Evolutionary conservation across 2,888 invertebrate species (phyloP), one percentile per base, ranked within the genome.

Genomic region (Ferdinandea cuprea): DNA sequence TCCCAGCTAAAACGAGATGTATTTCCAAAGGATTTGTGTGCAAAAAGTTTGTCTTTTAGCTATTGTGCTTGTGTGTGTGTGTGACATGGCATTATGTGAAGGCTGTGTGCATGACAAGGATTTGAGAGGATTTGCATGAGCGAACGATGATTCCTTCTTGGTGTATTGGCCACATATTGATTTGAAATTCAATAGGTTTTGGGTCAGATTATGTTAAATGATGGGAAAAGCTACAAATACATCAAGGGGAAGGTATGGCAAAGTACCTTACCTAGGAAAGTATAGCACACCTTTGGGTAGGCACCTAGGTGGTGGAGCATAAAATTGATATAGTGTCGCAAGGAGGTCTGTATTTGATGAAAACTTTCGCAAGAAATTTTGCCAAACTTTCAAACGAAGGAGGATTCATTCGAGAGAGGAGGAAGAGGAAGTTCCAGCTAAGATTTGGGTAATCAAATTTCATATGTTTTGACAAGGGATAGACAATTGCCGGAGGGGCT

Each of bases 111-210:
- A 58, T 56, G 48, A 66, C 66, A 42, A 52, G 74, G 66, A 58
- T 65, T 74, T 48, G 48, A 35, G 15, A 30, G 65, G 56, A 74
- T 74, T 74, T 66, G 50, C 74, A 74, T 74, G 44, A 11, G 30
- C 4, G 19, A 66, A 35, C 19, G 37, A 58, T 56, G 63, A 54
- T 54, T 52, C 17, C 1, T 66, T 42, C 11, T 48, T 25, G 28
- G 17, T 63, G 42, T 46, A 37, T 56, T 61, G 46, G 56, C 46
- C 63, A 46, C 37, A 66, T 74, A 74, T 74, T 58, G 66, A 74
- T 66, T 74, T 56, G 74, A 8, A 52, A 59, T 66, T 74, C 50
- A 32, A 50, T 30, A 44, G 59, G 59, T 66, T 50, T 58, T 42
- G 11, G 74, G 66, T 74, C 50, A 66, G 66, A 65, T 59, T 58